Percentiles rank a stretch among this genome's conserved stretches.
phyloP scores from a whole-genome alignment of 1,140 invertebrate species.

The Drosophila littoralis region DNA sequence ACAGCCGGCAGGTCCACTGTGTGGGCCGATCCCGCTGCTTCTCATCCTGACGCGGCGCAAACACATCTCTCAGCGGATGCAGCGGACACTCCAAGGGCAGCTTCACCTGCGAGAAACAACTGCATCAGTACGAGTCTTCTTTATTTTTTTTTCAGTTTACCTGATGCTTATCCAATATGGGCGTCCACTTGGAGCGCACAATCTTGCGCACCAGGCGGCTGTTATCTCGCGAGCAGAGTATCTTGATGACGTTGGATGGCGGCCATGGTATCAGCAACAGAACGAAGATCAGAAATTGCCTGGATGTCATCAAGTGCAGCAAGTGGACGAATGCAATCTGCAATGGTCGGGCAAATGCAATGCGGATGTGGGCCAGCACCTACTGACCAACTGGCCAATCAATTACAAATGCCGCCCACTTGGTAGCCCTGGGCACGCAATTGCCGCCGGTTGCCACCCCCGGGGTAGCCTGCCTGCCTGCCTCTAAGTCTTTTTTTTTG shows the following conservation, averaged over 20 bases:
- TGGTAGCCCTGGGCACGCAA: background rate
- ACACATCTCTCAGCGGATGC: conserved; percentile 93
- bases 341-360: background rate
- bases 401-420: conserved; percentile 25
- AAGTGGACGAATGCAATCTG: conserved; percentile 69
- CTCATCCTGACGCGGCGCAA: conserved; percentile 92
- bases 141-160: conserved; percentile 82
- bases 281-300: conserved; percentile 87
- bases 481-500: conserved; percentile 49
- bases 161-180: conserved; percentile 93
- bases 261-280: conserved; percentile 94
- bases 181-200: conserved; percentile 95
- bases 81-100: conserved; percentile 95
- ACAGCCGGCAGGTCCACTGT: conserved; percentile 95
- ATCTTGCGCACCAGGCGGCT: conserved; percentile 94
- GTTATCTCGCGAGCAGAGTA: conserved; percentile 94
- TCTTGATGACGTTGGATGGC: conserved; percentile 92
- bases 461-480: conserved; percentile 6
- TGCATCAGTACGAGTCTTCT: background rate
- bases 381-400: conserved; percentile 64
- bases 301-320: conserved; percentile 66
- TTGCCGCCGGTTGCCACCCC: background rate
- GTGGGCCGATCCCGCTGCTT: conserved; percentile 92
- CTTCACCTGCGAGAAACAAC: conserved; percentile 84
- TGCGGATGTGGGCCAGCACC: conserved; percentile 22